Evolutionary conservation across 53 echinoderm and acorn worm genomes (phyloP).

Genomic region (Echinometra lucunter): DNA sequence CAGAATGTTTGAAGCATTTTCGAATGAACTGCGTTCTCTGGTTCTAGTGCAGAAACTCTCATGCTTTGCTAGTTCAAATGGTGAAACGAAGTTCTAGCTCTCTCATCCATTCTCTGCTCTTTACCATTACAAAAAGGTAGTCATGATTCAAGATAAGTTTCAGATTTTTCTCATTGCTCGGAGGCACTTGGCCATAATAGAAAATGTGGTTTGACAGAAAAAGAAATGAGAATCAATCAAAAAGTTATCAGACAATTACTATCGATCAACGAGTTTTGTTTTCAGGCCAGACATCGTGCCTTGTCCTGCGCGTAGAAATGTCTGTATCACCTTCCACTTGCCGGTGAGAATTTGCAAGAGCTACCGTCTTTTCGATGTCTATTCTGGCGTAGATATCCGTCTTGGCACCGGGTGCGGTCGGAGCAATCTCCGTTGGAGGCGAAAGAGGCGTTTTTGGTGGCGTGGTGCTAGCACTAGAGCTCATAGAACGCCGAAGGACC

Average conservation of each 20-base stretch:
- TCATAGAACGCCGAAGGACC: slow-evolving; percentile 68
- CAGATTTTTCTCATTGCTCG: background rate
- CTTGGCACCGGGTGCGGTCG: slow-evolving; percentile 73
- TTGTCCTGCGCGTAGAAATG: slow-evolving; percentile 79
- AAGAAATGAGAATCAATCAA: background rate
- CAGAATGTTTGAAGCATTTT: too few relatives aligned
- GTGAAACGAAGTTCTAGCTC: background rate
- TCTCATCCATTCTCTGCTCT: background rate
- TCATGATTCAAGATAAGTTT: background rate
- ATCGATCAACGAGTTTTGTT: slow-evolving; percentile 24
- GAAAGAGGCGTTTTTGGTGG: slow-evolving; percentile 89
- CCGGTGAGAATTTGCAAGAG: slow-evolving; percentile 87
- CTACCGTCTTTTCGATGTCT: slow-evolving; percentile 92
- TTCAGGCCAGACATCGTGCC: slow-evolving; percentile 77
- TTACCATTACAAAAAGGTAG: background rate
- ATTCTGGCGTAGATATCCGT: slow-evolving; percentile 91
- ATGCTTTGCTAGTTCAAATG: background rate
- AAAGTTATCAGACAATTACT: background rate
- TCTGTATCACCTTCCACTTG: slow-evolving; percentile 80
- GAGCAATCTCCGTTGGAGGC: slow-evolving; percentile 64
- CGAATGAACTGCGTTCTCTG: too few relatives aligned
- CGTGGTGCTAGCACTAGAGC: slow-evolving; percentile 85
- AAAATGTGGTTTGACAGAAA: background rate
- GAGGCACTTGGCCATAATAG: slow-evolving; percentile 29
- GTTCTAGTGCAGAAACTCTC: background rate